Percentiles rank a stretch among this genome's conserved stretches.
Conservation (phyloP, 2,113 vertebrate genomes). For the Podiceps cristatus region DNA sequence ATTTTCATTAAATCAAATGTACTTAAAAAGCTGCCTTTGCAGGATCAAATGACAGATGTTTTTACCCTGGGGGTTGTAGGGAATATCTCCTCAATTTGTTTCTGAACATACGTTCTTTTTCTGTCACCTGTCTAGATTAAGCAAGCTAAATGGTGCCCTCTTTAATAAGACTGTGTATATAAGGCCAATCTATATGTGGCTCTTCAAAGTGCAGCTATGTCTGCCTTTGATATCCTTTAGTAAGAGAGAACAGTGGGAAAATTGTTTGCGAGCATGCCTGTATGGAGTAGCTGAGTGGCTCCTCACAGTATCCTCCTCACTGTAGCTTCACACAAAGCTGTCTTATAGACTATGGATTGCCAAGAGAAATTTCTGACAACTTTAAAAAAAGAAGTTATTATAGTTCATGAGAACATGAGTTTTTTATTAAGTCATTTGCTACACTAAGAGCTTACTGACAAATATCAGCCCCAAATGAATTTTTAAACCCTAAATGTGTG, state of each 20-base stretch:
- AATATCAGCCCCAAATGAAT: not conserved
- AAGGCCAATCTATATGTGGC: not conserved
- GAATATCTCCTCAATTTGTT: not conserved
- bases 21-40: not conserved
- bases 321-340: not conserved
- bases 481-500: not conserved
- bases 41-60: not conserved
- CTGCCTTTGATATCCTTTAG: not conserved
- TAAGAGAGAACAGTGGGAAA: not conserved
- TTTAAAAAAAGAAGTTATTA: not conserved
- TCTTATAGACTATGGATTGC: not conserved
- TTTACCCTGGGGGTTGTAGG: not conserved
- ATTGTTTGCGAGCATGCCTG: not conserved
- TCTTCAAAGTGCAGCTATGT: not conserved
- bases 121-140: not conserved
- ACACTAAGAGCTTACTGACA: not conserved
- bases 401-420: not conserved
- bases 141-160: not conserved
- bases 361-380: not conserved
- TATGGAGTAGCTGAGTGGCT: not conserved
- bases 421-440: not conserved
- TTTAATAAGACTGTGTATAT: not conserved
- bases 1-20: not conserved
- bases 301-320: not conserved
- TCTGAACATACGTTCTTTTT: not conserved